A percentile compares a stretch with the other conserved stretches of the same genome.
phyloP scores from a whole-genome alignment of 2,888 invertebrate genomes.

The Athrips mouffetella region DNA sequence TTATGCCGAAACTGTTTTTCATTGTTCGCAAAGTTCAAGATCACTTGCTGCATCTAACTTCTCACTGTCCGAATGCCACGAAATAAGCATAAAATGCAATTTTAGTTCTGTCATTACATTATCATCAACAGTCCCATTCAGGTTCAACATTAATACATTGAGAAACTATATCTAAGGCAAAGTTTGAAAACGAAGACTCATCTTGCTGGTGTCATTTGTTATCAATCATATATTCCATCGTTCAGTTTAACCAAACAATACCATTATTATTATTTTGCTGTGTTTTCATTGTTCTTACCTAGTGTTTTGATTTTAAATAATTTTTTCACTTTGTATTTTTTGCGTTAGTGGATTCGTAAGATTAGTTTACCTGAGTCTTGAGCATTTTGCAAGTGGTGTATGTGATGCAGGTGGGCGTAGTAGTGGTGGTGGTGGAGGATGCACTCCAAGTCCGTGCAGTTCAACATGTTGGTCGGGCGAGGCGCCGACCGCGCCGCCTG shows the following conservation, averaged over 20 bases:
- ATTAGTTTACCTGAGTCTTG: conserved; percentile 78
- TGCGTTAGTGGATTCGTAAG: conserved; percentile 23
- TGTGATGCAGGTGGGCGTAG: conserved; percentile 84
- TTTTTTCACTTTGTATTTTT: conserved; percentile 7
- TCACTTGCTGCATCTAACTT: conserved; percentile 32
- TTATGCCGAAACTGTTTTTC: conserved; percentile 45
- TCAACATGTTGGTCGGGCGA: conserved; percentile 80
- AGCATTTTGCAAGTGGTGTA: conserved; percentile 82
- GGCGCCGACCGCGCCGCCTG: conserved; percentile 50
- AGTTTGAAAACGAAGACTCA: conserved; percentile 39
- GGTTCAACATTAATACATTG: conserved; percentile 34
- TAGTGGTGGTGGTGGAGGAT: conserved; percentile 86
- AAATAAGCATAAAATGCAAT: conserved; percentile 32
- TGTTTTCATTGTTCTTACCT: conserved; percentile 49
- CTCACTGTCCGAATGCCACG: too few relatives aligned
- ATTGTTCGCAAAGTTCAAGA: conserved; percentile 63
- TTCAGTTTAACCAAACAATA: conserved; percentile 54
- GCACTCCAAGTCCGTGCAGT: conserved; percentile 88
- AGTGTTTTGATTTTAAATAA: conserved; percentile 32
- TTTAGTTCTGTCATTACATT: conserved; percentile 34
- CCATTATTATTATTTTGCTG: conserved; percentile 42
- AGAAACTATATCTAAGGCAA: conserved; percentile 35
- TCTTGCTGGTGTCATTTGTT: conserved; percentile 48
- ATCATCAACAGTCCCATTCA: too few relatives aligned
- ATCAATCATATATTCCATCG: conserved; percentile 54